A percentile compares a stretch with the other conserved stretches of the same genome.
phyloP scores from a whole-genome alignment of 1,140 invertebrate genomes.

The Achatina immaculata region DNA sequence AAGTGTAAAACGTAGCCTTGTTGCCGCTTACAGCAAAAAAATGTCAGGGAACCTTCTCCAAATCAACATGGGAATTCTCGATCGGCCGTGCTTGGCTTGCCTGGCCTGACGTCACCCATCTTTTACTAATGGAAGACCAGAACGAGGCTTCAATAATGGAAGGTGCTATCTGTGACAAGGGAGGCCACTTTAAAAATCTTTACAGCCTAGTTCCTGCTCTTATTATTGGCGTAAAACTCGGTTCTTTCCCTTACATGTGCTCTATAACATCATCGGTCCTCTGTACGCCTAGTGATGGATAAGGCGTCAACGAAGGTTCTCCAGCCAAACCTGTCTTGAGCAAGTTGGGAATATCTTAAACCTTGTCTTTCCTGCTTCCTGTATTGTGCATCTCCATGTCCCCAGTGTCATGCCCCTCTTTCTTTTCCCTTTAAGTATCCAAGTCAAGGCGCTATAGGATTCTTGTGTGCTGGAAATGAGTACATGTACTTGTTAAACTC shows the following conservation, averaged over 20 bases:
- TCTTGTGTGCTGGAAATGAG: no score
- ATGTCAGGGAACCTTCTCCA: constrained; percentile 29
- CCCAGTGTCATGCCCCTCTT: no score
- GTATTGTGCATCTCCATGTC: no score
- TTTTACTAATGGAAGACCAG: constrained; percentile 28
- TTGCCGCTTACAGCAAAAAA: constrained; percentile 1
- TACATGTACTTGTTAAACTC: no score
- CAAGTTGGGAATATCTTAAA: no score
- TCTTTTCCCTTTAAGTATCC: no score
- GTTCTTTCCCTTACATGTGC: no score
- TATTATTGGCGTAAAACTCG: neutral
- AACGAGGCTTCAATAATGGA: constrained; percentile 12
- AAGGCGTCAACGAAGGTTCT: no score
- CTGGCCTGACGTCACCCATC: constrained; percentile 34
- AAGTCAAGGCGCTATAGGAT: no score
- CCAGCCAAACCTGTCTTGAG: no score
- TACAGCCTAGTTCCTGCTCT: neutral
- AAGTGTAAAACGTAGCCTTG: neutral
- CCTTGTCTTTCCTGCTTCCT: no score
- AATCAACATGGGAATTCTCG: constrained; percentile 17
- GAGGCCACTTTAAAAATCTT: constrained; percentile 13
- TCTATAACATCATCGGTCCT: no score
- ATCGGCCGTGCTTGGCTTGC: constrained; percentile 14
- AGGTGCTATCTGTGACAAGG: neutral
- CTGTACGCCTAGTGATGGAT: neutral